Evolutionary conservation across 2,888 invertebrate genomes (phyloP), one percentile per base, ranked within the genome.

Genomic region (Belgica antarctica): DNA sequence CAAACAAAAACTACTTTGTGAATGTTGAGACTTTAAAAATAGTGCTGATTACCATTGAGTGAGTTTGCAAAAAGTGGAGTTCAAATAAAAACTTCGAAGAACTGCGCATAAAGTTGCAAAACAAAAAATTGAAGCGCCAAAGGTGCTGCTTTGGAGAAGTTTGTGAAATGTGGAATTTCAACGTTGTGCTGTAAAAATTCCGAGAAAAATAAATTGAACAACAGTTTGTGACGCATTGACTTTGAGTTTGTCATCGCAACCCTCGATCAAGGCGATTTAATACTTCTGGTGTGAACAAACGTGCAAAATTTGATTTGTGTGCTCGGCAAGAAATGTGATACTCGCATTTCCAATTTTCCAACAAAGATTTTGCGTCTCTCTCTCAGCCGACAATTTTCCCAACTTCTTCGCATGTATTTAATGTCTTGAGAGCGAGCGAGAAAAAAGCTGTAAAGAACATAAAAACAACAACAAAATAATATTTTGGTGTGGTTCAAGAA

Each of bases 401-500:
- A n/a, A n/a, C n/a, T n/a, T n/a, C 28, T 63, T 31, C 27, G 28
- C n/a, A n/a, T n/a, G n/a, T n/a, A n/a, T n/a, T 24, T 41, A 19
- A 12, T 15, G 41, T 22, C 36, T 22, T 47, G 52, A 31, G 52
- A 19, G 66, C n/a, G 47, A 66, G 34, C 22, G 28, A 65, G 46
- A n/a, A 7, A 34, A 10, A 36, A 22, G 15, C 46, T 8, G 15
- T 10, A 46, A 10, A 15, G 46, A n/a, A 15, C 46, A 46, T 10
- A 46, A 24, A 25, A 66, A 19, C 31, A 34, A 34, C 15, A 34
- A 15, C 31, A 62, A 62, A 34, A 36, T 28, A 62, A 5, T 22
- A 24, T 63, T 66, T 66, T 66, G 66, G 66, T 66, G 66, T 66
- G 66, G 66, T 66, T 66, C 66, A 19, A 28, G 25, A 63, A 62